phyloP scores from a whole-genome alignment of 2,113 vertebrate species.

The Scytalopus superciliaris region DNA sequence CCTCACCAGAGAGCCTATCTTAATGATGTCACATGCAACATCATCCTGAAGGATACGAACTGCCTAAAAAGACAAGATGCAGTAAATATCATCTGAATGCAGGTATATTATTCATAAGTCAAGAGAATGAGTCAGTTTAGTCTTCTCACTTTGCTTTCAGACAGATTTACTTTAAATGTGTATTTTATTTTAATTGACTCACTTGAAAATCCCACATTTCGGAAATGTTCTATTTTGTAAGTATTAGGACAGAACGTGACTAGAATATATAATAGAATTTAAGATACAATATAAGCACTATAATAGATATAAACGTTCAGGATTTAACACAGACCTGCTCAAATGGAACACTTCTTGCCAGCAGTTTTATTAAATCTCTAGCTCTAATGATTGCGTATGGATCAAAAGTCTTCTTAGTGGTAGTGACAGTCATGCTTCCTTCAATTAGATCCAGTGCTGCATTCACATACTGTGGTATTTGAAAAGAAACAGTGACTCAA shows the following conservation, averaged over 20 bases:
- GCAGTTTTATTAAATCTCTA: constrained; percentile 92
- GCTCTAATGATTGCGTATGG: constrained; percentile 90
- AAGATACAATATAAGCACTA: background rate
- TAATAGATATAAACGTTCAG: background rate
- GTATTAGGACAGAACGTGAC: background rate
- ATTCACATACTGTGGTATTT: constrained; percentile 80
- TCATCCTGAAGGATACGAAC: constrained; percentile 93
- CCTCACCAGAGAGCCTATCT: constrained; percentile 90
- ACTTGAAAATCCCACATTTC: background rate
- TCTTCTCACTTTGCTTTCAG: background rate
- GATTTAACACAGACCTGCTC: constrained; percentile 83
- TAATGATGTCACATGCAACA: constrained; percentile 94
- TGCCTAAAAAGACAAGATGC: constrained; percentile 75
- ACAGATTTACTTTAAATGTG: background rate
- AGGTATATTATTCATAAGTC: background rate
- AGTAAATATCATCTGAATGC: background rate
- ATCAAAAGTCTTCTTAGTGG: constrained; percentile 94
- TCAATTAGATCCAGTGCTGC: constrained; percentile 91
- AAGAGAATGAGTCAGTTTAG: background rate
- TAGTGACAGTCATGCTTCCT: constrained; percentile 92
- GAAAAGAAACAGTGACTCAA: background rate
- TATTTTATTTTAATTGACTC: background rate
- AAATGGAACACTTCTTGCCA: constrained; percentile 93
- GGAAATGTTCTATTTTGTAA: accelerated
- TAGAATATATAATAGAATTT: background rate